Evolutionary conservation across 2,113 vertebrate species (phyloP), one percentile per base, ranked within the genome.

Genomic region (Cochlearius cochlearius): DNA sequence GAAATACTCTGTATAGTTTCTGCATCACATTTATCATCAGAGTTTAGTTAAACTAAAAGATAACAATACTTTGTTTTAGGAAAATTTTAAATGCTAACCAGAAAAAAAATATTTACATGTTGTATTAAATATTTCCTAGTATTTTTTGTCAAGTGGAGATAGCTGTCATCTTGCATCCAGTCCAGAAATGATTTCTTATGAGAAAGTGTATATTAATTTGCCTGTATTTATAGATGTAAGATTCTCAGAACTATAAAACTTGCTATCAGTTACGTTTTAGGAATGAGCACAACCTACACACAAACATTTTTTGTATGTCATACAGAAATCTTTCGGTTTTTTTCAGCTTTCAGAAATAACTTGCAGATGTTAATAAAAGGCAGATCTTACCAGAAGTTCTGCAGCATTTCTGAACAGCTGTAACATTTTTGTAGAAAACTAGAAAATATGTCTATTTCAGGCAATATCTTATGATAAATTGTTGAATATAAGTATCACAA

Each of bases 271-370:
- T 52, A 25, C 69, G 14, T 7, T 74, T 85, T 36, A 56, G 3
- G 14, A 64, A 43, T 80, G 45, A 62, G 4, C 9, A 36, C 2
- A 64, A 59, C 15, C 4, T 75, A 23, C 10, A 76, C 16, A 62
- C 2, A 36, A 10, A 26, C 27, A 5, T 32, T 9, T 58, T 64
- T 58, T 76, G 15, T 49, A 38, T 67, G 63, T 58, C 2, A 1
- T 32, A 43, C 2, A 55, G 56, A 64, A 59, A 74, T 0, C 4
- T 41, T 32, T 39, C 43, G 8, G 10, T 0, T 3, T 34, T 72
- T 49, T 67, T 41, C 26, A 34, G 14, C 36, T 77, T 79, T 80
- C 39, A 66, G 26, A 71, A 80, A 41, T 16, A 71, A 18, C 50
- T 47, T 69, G 34, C 68, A 76, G 45, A 27, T 53, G 11, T 50